These are phyloP conservation scores for Oscheius sp. DNA, from an alignment of 2,888 invertebrate species.

Conservation along the genomic window DNA sequence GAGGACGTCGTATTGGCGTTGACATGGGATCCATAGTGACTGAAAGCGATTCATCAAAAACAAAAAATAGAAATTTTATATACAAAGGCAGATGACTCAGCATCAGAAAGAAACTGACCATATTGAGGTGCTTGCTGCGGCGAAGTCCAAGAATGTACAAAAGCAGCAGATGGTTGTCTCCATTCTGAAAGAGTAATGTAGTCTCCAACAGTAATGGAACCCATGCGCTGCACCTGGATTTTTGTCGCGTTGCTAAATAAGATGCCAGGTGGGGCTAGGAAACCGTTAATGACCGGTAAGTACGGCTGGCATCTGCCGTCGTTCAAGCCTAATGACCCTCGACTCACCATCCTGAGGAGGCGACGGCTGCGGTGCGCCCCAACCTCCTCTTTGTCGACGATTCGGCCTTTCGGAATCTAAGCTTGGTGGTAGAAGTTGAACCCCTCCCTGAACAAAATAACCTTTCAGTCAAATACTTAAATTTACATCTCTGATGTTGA, in stretches of 20 bases:
- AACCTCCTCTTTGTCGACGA: constrained; percentile 24
- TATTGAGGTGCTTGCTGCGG: constrained; percentile 29
- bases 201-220: neutral
- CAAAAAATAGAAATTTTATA: neutral
- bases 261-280: constrained; percentile 28
- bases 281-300: constrained; percentile 28
- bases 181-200: constrained; percentile 22
- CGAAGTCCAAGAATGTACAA: constrained; percentile 33
- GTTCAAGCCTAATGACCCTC: neutral
- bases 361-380: constrained; percentile 29
- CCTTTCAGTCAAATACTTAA: neutral
- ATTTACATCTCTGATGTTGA: constrained; percentile 50
- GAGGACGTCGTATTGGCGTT: constrained; percentile 18
- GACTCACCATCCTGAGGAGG: constrained; percentile 32
- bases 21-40: constrained; percentile 8
- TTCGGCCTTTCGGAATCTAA: constrained; percentile 22
- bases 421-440: constrained; percentile 22
- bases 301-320: neutral
- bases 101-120: constrained; percentile 9
- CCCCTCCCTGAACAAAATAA: constrained; percentile 7
- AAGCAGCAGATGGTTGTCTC: constrained; percentile 25
- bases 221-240: constrained; percentile 20
- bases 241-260: constrained; percentile 11
- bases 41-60: neutral
- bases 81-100: constrained; percentile 11